A percentile compares a stretch with the other conserved stretches of the same genome.
phyloP scores from a whole-genome alignment of 2,888 invertebrate species.

The Drosophila heteroneura region DNA sequence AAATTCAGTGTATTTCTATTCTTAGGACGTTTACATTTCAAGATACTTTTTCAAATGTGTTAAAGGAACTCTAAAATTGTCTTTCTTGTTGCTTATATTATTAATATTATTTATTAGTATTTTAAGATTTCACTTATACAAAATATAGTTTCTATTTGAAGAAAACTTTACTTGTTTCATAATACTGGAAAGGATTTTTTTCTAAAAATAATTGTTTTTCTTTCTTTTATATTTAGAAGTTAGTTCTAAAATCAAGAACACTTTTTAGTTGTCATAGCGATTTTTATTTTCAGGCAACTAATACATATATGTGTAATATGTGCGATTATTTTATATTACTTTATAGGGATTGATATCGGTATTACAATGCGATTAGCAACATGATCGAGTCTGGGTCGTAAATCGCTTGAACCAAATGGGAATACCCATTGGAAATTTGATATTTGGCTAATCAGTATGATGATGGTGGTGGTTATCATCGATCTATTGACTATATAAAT shows the following conservation, averaged over 20 bases:
- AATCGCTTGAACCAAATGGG: conserved; percentile 32
- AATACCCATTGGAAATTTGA: not conserved
- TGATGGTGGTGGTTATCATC: conserved; percentile 12
- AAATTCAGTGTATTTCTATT: not conserved
- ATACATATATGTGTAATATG: not conserved
- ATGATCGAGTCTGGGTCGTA: conserved; percentile 32
- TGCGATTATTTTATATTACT: not conserved
- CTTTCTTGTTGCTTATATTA: not conserved
- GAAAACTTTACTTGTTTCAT: not conserved
- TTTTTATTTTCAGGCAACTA: not conserved
- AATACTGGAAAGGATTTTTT: not conserved
- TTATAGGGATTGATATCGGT: conserved; percentile 27
- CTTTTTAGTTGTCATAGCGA: not conserved
- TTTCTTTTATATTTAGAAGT: too few relatives aligned
- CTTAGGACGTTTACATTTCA: not conserved
- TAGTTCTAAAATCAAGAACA: not conserved
- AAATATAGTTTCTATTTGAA: not conserved
- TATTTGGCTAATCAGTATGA: conserved; percentile 29
- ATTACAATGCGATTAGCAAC: conserved; percentile 36
- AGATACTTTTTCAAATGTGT: not conserved
- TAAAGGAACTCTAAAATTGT: not conserved
- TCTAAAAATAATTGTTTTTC: not conserved
- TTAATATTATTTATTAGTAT: not conserved
- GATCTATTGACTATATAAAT: conserved; percentile 13
- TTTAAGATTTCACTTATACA: not conserved